phyloP scores from a whole-genome alignment of 1,140 invertebrate genomes.

The Saxidomus purpurata region DNA sequence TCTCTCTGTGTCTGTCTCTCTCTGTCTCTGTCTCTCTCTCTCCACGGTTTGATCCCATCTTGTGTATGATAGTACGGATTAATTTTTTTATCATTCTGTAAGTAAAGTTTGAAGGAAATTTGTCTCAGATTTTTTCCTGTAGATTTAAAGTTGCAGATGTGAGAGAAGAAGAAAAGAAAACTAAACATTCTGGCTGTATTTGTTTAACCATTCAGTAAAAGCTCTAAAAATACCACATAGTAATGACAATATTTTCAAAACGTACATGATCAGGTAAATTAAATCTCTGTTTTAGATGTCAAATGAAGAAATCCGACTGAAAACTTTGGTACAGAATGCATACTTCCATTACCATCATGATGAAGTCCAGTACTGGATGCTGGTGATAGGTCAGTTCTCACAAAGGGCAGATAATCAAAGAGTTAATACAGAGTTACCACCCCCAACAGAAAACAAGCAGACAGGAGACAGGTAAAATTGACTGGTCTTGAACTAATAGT shows the following conservation, averaged over 20 bases:
- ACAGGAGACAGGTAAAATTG: background rate
- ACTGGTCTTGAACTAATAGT: no score
- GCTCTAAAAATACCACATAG: no score
- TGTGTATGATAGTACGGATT: no score
- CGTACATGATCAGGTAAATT: no score
- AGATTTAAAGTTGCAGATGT: no score
- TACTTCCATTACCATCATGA: conserved; percentile 85
- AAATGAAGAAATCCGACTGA: conserved; percentile 34
- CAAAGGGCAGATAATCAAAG: conserved; percentile 58
- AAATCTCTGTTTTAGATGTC: conserved; percentile 17
- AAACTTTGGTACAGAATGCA: conserved; percentile 68
- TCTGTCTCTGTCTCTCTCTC: background rate
- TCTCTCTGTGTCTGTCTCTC: background rate
- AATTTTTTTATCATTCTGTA: no score
- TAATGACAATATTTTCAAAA: no score
- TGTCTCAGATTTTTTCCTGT: no score
- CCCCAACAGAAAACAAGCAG: background rate
- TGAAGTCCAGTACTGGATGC: conserved; percentile 83
- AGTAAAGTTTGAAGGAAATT: no score
- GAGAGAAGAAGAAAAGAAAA: no score
- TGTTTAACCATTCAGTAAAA: no score
- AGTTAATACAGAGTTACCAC: conserved; percentile 48
- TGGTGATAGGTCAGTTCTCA: conserved; percentile 69
- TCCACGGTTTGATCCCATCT: background rate
- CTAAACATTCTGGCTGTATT: no score